Base-by-base conservation (phyloP, 2,888 invertebrate species). In the Creontiades dilutus region DNA sequence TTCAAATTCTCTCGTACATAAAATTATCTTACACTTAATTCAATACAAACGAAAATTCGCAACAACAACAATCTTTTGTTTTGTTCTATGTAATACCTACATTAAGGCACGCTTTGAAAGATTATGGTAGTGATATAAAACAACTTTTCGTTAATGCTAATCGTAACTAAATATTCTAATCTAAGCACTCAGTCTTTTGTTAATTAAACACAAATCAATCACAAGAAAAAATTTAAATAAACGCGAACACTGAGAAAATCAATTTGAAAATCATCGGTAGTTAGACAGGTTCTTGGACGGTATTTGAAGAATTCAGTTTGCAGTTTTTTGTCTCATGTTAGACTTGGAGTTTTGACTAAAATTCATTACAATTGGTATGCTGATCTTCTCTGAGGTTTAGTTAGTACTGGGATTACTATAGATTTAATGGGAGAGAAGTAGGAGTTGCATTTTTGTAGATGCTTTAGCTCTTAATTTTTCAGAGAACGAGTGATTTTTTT, bases 101-200 rank as follows among this genome's bases (percentile, higher is more conserved):
- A 19, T 27, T 16, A 46, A 78, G 82, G 52, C 82, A 82, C 52
- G 52, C 5, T 81, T 19, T 82, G 82, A 82, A 82, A 82, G 82
- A 82, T 82, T 82, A 27, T 82, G 82, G 82, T 82, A 82, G 82
- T 82, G 82, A 82, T 52, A 47, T 82, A 46, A 68, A 82, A 52
- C 23, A 52, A 46, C 46, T 81, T 46, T 27, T 78, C 37, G 19
- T 82, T 52, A 14, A 82, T 23, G 7, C 47, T 82, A 82, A 78
- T 16, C 78, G 37, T 47, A 78, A 82, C 82, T 47, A 82, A 82
- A 82, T 4, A 52, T 47, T 16, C 16, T 23, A 82, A 52, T 16
- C 16, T 23, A 82, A 52, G 52, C 47, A 82, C 82, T 82, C 82
- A 82, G 52, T 52, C 82, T 52, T 48, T 52, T 27, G 47, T 82